Base-by-base conservation (phyloP, 1,140 invertebrate genomes). In the Chelonus insularis region DNA sequence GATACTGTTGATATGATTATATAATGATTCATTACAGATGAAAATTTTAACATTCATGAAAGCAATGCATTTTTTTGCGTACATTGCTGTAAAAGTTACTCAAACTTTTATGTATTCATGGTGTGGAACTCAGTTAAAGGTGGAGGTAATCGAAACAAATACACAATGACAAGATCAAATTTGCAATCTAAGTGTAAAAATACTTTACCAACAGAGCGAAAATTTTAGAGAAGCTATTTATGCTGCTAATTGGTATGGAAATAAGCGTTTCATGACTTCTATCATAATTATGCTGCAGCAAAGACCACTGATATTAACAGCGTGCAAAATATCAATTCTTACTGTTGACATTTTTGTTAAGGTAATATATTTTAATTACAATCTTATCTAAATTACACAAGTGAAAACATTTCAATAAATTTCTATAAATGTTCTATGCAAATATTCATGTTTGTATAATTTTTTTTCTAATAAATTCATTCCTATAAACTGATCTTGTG, bases 301-400 rank as follows among this genome's bases (percentile, higher is more conserved):
- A 29, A 67, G 56, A 34, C 62, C 67, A n/a, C 21, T 72, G 0
- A 18, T 47, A 7, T 9, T 72, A 7, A 66, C 25, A 37, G 68
- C 62, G 1, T 61, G 60, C 20, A 55, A 54, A 3, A 61, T 65
- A 45, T 65, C 66, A 43, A 14, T 18, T 11, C 43, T 72, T 25
- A 61, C 67, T 6, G 20, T 69, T 25, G 62, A 69, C 12, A 51
- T 66, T 36, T 71, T 71, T 48, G 12, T 57, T 1, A 41, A 52
- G 57, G 69, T 71, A 63, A 61, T n/a, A n/a, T n/a, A n/a, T n/a
- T n/a, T n/a, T n/a, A n/a, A n/a, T n/a, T n/a, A n/a, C n/a, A n/a
- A n/a, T n/a, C n/a, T n/a, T n/a, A n/a, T n/a, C n/a, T n/a, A n/a
- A n/a, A n/a, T n/a, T n/a, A n/a, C n/a, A n/a, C n/a, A n/a, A n/a